Conservation (phyloP, 1,140 invertebrate genomes). For the Gonioctena quinquepunctata region DNA sequence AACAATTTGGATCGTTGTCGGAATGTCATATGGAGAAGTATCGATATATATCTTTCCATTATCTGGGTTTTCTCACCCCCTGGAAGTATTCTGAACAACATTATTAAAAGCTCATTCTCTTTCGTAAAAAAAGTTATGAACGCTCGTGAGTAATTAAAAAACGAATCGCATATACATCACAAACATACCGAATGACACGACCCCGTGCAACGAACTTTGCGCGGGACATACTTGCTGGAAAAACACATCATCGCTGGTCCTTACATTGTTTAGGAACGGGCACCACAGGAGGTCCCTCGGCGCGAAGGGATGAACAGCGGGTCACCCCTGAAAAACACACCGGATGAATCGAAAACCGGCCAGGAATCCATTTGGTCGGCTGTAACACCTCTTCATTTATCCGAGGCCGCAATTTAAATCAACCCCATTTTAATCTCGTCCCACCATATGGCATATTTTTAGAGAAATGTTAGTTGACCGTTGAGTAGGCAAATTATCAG, state of each 20-base stretch:
- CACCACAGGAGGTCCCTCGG: slow-evolving; percentile 14
- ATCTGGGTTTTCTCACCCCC: too few relatives aligned
- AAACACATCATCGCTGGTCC: background rate
- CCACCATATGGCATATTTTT: slow-evolving; percentile 28
- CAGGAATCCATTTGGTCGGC: slow-evolving; percentile 3
- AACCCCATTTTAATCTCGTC: slow-evolving; percentile 25
- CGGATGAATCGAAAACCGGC: background rate
- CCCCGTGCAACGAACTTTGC: background rate
- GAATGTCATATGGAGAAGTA: too few relatives aligned
- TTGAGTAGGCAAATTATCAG: slow-evolving; percentile 27
- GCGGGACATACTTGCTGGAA: background rate
- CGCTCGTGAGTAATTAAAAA: too few relatives aligned
- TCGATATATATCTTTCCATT: too few relatives aligned
- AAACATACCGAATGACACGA: background rate
- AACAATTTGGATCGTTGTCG: too few relatives aligned
- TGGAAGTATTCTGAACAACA: too few relatives aligned
- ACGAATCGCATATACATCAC: too few relatives aligned
- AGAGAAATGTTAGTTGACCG: slow-evolving; percentile 20
- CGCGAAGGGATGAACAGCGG: slow-evolving; percentile 1
- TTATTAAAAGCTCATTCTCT: too few relatives aligned
- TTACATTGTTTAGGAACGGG: slow-evolving; percentile 18
- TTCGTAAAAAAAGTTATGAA: too few relatives aligned
- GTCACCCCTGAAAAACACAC: background rate
- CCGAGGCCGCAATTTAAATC: slow-evolving; percentile 24
- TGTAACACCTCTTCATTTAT: slow-evolving; percentile 29